Evolutionary conservation across 2,888 invertebrate species (phyloP).

Genomic region (Syrista parreyssii): DNA sequence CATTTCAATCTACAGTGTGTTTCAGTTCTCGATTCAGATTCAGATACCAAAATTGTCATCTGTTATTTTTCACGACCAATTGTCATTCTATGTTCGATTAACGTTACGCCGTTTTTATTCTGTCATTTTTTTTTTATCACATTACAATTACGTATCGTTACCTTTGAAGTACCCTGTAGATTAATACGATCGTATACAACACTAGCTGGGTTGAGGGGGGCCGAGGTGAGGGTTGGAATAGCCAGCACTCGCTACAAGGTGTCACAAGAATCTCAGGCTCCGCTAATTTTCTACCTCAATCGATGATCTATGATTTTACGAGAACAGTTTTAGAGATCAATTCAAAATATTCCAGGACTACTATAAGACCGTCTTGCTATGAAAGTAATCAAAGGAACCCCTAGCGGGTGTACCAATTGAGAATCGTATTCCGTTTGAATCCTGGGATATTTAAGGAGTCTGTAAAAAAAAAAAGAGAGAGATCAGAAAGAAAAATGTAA

Average conservation of each 20-base stretch:
- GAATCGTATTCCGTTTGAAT: neutral
- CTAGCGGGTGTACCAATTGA: neutral
- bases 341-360: neutral
- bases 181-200: constrained; percentile 21
- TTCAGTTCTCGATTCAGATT: neutral
- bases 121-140: neutral
- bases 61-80: neutral
- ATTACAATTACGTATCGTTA: neutral
- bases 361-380: neutral
- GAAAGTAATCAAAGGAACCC: neutral
- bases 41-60: neutral
- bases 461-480: neutral
- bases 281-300: constrained; percentile 41
- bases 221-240: constrained; percentile 61
- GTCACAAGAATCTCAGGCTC: constrained; percentile 48
- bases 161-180: constrained; percentile 7
- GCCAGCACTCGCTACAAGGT: constrained; percentile 60
- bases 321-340: neutral
- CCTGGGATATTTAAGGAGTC: neutral
- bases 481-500: neutral
- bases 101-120: neutral
- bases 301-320: neutral
- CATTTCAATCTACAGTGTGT: neutral
- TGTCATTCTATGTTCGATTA: neutral
- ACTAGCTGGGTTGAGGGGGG: constrained; percentile 64